Percentiles rank a stretch among this genome's conserved stretches.
Conservation (phyloP, 2,113 vertebrate species). For the Myrmecobius fasciatus region DNA sequence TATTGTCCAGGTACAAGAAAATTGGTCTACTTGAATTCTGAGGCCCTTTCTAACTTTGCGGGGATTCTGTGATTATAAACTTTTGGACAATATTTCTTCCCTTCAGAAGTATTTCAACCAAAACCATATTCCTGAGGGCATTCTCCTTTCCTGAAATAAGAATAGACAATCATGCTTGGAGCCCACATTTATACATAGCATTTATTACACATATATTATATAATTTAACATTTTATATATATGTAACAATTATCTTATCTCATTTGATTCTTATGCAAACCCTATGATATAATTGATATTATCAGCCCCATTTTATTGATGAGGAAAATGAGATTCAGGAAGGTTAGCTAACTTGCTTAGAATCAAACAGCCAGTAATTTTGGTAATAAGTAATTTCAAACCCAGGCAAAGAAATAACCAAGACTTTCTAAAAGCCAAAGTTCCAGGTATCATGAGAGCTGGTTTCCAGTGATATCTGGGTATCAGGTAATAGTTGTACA, state of each 20-base stretch:
- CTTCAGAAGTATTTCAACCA: not conserved
- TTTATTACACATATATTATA: not conserved
- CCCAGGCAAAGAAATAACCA: slow-evolving; percentile 28
- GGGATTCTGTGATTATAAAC: not conserved
- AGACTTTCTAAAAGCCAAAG: not conserved
- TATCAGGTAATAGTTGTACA: slow-evolving; percentile 7
- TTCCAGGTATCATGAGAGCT: not conserved
- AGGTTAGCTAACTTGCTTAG: not conserved
- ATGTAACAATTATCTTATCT: not conserved
- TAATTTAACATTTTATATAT: not conserved
- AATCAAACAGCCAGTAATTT: not conserved
- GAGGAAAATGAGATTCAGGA: not conserved
- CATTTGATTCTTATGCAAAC: not conserved
- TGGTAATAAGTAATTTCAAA: not conserved
- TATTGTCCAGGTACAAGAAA: not conserved
- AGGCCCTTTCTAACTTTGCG: not conserved
- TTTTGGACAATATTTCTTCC: not conserved
- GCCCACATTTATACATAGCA: not conserved
- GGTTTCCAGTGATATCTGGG: not conserved
- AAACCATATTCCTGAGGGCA: not conserved
- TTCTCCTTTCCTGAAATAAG: not conserved
- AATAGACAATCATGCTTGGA: not conserved
- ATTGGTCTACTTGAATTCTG: not conserved
- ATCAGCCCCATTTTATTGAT: not conserved
- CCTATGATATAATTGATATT: not conserved